Evolutionary conservation across 2,888 invertebrate species (phyloP), one percentile per base, ranked within the genome.

Genomic region (Formica aserva): DNA sequence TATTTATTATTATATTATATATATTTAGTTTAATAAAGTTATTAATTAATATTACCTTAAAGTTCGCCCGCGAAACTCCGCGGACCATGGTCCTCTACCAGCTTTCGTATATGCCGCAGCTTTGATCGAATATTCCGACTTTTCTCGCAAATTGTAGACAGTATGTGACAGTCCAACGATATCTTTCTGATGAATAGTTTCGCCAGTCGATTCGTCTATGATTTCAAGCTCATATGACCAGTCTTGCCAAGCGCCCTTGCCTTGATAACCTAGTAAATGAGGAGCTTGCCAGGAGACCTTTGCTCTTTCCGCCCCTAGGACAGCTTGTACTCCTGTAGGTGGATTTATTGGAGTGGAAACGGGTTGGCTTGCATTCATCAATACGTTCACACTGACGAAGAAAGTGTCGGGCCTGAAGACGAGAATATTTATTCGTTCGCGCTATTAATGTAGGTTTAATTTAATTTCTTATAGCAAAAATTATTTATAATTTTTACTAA

Each of bases 281-380:
- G 99, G 98, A 1, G 96, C 96, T 35, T 97, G 96, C 99, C 99
- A 99, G 0, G 97, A 96, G 0, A 98, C 97, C 92, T 97, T 97
- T 0, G 98, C 98, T 55, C 96, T 95, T 86, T 96, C 96, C 0
- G 97, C 96, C 0, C 97, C 97, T 94, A 98, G 97, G 83, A 99
- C 96, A 29, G 97, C 98, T 94, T 98, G 97, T 2, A 99, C 96
- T 1, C 96, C 96, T 1, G 96, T 96, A 0, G 98, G 98, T 0
- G 97, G 97, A 92, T 97, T 97, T 0, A 97, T 96, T 1, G 98
- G 98, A 52, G 97, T 96, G 0, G 98, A 97, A 85, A 97, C 96
- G 0, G 98, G 98, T 94, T 98, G 98, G 86, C 97, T 96, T 26
- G 97, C 93, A 52, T 94, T 92, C 91, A 93, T 93, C 32, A 94